These are phyloP conservation scores for Leucophenga varia DNA, from an alignment of 1,140 invertebrate genomes.

Conservation along the genomic window DNA sequence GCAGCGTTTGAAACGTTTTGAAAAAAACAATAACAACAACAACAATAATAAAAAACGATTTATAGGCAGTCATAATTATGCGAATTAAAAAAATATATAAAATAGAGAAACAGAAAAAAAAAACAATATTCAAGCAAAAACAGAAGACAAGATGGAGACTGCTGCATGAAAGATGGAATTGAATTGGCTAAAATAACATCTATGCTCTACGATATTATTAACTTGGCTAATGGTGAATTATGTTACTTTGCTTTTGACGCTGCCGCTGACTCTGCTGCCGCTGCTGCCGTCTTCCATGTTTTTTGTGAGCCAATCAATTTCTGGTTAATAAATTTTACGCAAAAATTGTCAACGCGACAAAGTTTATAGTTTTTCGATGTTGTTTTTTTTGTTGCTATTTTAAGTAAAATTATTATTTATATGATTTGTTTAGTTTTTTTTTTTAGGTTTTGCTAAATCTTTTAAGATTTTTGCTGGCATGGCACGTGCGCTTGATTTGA, in stretches of 20 bases:
- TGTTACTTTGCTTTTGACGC: conserved; percentile 24
- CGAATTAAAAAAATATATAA: conserved; percentile 40
- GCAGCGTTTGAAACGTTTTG: too few species aligned
- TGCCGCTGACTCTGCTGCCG: conserved; percentile 41
- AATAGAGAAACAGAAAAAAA: too few species aligned
- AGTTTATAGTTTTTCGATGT: conserved; percentile 32
- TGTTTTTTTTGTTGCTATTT: conserved; percentile 18
- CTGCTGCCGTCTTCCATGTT: too few species aligned
- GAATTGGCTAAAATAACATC: too few species aligned
- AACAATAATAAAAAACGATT: conserved; percentile 54
- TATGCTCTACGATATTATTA: conserved; percentile 10
- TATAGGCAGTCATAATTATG: conserved; percentile 53
- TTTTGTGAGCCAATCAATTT: conserved; percentile 42
- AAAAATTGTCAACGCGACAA: conserved; percentile 29
- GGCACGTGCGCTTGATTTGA: conserved; percentile 51
- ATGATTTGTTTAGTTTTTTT: conserved; percentile 22
- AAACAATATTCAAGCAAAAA: too few species aligned
- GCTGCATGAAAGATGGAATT: conserved; percentile 30
- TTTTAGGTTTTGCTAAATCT: conserved; percentile 11
- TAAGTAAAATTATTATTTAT: conserved; percentile 51
- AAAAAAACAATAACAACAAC: conserved; percentile 34
- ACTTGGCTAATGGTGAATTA: conserved; percentile 46
- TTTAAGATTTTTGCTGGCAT: conserved; percentile 17
- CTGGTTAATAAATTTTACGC: conserved; percentile 49
- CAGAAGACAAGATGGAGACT: neutral